Conservation (phyloP, 1,140 invertebrate species). For the Asbolus verrucosus region DNA sequence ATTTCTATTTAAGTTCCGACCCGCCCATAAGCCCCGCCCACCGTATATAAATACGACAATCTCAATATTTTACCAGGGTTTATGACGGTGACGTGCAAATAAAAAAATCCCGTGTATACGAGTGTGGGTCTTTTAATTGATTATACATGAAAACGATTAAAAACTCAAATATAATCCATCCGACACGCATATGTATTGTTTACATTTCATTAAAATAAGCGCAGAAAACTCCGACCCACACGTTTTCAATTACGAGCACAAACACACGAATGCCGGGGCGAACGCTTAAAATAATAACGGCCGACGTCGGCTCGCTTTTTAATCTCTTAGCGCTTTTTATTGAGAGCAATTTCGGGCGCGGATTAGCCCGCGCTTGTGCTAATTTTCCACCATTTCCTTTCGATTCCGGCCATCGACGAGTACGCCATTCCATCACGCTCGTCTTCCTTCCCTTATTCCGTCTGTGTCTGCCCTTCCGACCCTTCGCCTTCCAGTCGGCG, state of each 20-base stretch:
- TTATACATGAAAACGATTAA: constrained; percentile 53
- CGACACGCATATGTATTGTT: constrained; percentile 58
- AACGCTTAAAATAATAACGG: constrained; percentile 55
- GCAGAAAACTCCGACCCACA: constrained; percentile 59
- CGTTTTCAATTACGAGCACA: constrained; percentile 62
- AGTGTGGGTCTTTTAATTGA: constrained; percentile 45
- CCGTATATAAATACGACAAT: background rate
- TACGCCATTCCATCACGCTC: background rate
- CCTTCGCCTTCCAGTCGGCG: background rate
- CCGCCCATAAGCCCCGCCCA: constrained; percentile 16
- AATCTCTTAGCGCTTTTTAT: constrained; percentile 24
- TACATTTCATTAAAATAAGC: constrained; percentile 63
- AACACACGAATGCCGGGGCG: constrained; percentile 55
- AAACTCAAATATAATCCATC: constrained; percentile 59
- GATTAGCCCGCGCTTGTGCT: constrained; percentile 20
- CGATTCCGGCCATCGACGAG: background rate
- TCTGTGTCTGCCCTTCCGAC: background rate
- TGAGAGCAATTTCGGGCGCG: background rate
- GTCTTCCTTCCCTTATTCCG: background rate
- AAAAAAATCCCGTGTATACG: constrained; percentile 33
- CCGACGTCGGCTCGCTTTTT: constrained; percentile 18
- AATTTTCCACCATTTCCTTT: constrained; percentile 32
- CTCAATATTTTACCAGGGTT: constrained; percentile 33
- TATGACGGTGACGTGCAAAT: constrained; percentile 23
- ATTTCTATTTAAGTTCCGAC: constrained; percentile 3